Percentiles rank a stretch among this genome's conserved stretches.
Conservation (phyloP, 2,113 vertebrate species). For the Heloderma charlesbogerti region DNA sequence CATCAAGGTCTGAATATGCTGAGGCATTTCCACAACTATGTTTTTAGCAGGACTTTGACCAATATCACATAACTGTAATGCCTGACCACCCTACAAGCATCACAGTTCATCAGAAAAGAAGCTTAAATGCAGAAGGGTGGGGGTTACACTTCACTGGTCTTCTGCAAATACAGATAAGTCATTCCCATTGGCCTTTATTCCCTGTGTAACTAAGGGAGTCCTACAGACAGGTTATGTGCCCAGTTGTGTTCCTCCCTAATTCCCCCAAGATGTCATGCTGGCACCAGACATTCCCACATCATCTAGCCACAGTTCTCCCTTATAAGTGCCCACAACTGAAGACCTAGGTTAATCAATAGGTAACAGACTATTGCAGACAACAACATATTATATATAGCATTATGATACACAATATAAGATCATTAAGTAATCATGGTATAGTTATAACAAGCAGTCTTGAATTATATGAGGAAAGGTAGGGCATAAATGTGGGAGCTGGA, state of each 20-base stretch:
- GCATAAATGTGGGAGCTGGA: too few species aligned
- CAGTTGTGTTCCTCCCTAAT: background rate
- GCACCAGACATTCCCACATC: background rate
- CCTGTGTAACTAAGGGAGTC: background rate
- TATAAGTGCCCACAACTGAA: background rate
- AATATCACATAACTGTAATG: background rate
- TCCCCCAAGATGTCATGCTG: background rate
- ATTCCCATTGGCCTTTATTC: background rate
- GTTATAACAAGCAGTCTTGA: background rate
- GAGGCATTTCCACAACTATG: background rate
- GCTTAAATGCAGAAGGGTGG: background rate
- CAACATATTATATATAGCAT: background rate
- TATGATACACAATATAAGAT: background rate
- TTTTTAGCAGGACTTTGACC: background rate
- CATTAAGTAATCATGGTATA: background rate
- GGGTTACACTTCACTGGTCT: background rate
- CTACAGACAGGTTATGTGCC: background rate
- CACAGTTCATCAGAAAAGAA: background rate
- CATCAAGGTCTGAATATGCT: rapidly evolving
- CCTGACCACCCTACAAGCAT: background rate
- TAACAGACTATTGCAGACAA: background rate
- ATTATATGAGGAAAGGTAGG: background rate
- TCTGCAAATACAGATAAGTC: too few species aligned
- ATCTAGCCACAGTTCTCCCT: background rate
- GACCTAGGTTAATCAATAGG: background rate